Evolutionary conservation across 2,797 vertebrate species (phyloP).

Genomic region (Cynopterus sphinx): DNA sequence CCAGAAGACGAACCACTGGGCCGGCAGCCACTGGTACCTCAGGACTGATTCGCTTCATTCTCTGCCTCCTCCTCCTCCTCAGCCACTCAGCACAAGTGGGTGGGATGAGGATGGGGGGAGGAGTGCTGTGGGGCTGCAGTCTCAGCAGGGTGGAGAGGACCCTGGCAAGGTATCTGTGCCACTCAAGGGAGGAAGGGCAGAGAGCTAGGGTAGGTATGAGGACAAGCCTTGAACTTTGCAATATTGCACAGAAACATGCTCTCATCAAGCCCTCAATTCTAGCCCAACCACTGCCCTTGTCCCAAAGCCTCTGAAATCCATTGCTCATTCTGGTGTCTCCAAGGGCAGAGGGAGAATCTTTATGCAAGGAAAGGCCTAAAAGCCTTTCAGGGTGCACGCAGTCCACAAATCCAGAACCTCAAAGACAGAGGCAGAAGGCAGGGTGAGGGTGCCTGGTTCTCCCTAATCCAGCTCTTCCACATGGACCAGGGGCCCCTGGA

Average conservation of each 20-base stretch:
- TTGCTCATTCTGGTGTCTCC: not conserved
- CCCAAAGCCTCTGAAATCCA: not conserved
- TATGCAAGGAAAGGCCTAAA: not conserved
- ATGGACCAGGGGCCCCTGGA: not conserved
- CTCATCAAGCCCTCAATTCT: not conserved
- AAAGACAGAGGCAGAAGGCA: not conserved
- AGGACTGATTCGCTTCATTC: not conserved
- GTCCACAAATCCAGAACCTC: not conserved
- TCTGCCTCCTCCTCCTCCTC: not conserved
- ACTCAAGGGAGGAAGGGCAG: rapidly evolving
- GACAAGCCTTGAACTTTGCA: not conserved
- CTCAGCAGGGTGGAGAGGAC: rapidly evolving
- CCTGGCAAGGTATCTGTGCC: not conserved
- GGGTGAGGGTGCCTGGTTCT: not conserved
- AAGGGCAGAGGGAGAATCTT: not conserved
- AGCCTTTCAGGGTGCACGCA: not conserved
- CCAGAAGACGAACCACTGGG: not conserved
- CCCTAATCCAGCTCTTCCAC: not conserved
- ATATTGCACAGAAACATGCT: rapidly evolving
- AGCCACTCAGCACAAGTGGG: not conserved
- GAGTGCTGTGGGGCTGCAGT: rapidly evolving
- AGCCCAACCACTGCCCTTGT: no score
- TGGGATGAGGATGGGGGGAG: rapidly evolving
- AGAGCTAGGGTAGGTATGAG: not conserved
- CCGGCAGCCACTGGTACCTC: not conserved